phyloP scores from a whole-genome alignment of 1,140 invertebrate species.

The Zaprionus inermis region DNA sequence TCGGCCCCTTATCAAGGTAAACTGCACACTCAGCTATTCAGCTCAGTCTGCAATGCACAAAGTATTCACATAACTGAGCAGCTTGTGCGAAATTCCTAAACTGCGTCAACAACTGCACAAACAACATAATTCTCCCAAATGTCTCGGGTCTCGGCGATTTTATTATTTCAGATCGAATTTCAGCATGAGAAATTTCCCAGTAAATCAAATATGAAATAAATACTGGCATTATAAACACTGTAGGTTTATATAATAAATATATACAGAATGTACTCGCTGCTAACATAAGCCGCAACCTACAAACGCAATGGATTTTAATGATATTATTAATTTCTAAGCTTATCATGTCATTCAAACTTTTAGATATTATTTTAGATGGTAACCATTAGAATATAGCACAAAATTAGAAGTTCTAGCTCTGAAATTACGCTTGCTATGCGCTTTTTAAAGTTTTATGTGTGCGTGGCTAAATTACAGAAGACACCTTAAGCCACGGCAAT shows the following conservation, averaged over 20 bases:
- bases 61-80: background rate
- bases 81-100: background rate
- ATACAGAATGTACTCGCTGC: background rate
- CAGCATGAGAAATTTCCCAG: background rate
- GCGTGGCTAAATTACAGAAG: too few species aligned
- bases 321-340: too few species aligned
- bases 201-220: background rate
- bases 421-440: too few species aligned
- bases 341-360: too few species aligned
- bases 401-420: too few species aligned
- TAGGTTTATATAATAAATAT: background rate
- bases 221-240: background rate
- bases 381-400: too few species aligned
- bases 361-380: too few species aligned
- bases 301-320: too few species aligned
- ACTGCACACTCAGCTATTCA: background rate
- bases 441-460: too few species aligned
- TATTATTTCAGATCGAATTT: background rate
- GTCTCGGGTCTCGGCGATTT: background rate
- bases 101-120: background rate
- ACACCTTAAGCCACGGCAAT: too few species aligned
- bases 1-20: conserved; percentile 40
- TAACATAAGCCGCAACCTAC: background rate
- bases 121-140: background rate
- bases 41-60: background rate